phyloP scores from a whole-genome alignment of 2,797 vertebrate genomes.

The Trematomus bernacchii region DNA sequence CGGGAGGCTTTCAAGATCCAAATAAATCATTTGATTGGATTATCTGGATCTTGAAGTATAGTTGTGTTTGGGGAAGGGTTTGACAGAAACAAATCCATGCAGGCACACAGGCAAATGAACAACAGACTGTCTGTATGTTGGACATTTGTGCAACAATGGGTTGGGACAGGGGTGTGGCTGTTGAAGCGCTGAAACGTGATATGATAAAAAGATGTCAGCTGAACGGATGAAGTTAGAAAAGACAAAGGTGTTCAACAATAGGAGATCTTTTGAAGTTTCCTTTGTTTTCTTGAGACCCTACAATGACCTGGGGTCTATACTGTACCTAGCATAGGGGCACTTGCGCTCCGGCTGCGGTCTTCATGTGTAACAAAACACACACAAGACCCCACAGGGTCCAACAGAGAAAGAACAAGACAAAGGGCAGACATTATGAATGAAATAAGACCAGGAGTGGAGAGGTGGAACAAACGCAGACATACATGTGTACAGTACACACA shows the following conservation, averaged over 20 bases:
- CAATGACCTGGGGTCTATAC: conserved; percentile 85
- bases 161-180: conserved; percentile 40
- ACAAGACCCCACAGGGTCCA: conserved; percentile 86
- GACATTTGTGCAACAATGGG: conserved; percentile 34
- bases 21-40: conserved; percentile 23
- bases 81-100: conserved; percentile 63
- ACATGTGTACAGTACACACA: conserved; percentile 21
- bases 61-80: conserved; percentile 20
- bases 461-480: conserved; percentile 48
- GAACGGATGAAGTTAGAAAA: conserved; percentile 42
- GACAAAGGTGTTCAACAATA: conserved; percentile 6
- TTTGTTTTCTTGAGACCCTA: conserved; percentile 59
- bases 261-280: conserved; percentile 50
- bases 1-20: conserved; percentile 20
- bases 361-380: conserved; percentile 89
- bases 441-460: conserved; percentile 48
- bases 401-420: conserved; percentile 86
- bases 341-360: conserved; percentile 97
- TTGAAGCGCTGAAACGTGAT: conserved; percentile 41
- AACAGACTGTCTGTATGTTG: conserved; percentile 46
- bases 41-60: conserved; percentile 46
- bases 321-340: conserved; percentile 95
- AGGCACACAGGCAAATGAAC: conserved; percentile 53
- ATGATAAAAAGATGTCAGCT: conserved; percentile 35
- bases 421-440: conserved; percentile 81